These are phyloP conservation scores for Amiota communis DNA, from an alignment of 2,888 invertebrate genomes.

Conservation along the genomic window DNA sequence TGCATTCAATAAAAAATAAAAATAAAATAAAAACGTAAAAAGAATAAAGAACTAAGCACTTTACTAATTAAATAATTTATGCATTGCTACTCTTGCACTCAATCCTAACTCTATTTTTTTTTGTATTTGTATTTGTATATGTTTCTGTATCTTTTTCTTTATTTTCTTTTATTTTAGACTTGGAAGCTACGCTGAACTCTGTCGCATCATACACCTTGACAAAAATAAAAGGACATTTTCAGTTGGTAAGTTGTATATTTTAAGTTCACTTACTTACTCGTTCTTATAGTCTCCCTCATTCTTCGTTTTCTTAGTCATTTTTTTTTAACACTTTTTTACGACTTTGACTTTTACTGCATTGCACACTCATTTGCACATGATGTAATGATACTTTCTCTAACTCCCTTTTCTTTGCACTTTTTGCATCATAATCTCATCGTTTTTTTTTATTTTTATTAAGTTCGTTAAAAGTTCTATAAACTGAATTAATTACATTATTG, in stretches of 20 bases:
- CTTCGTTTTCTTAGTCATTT: background rate
- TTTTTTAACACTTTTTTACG: slow-evolving; percentile 16
- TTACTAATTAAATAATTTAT: slow-evolving; percentile 31
- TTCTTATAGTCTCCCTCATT: too few species aligned
- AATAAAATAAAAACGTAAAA: slow-evolving; percentile 3
- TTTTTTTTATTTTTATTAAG: slow-evolving; percentile 9
- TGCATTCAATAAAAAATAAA: slow-evolving; percentile 11
- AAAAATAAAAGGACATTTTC: slow-evolving; percentile 19
- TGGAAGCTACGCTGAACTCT: slow-evolving; percentile 19
- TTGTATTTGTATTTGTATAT: background rate
- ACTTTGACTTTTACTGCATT: slow-evolving; percentile 26
- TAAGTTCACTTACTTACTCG: too few species aligned
- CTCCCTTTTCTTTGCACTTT: background rate
- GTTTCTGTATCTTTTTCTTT: background rate
- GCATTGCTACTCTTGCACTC: slow-evolving; percentile 19
- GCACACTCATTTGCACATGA: background rate
- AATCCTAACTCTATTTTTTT: background rate
- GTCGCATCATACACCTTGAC: background rate
- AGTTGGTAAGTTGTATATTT: slow-evolving; percentile 26
- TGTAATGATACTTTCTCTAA: background rate
- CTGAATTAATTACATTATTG: slow-evolving; percentile 30
- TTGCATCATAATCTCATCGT: background rate
- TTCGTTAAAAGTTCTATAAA: slow-evolving; percentile 27
- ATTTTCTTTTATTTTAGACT: slow-evolving; percentile 7
- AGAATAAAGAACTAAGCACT: slow-evolving; percentile 16